Base-by-base conservation (phyloP, 2,113 vertebrate genomes). In the Cephalophus harveyi region DNA sequence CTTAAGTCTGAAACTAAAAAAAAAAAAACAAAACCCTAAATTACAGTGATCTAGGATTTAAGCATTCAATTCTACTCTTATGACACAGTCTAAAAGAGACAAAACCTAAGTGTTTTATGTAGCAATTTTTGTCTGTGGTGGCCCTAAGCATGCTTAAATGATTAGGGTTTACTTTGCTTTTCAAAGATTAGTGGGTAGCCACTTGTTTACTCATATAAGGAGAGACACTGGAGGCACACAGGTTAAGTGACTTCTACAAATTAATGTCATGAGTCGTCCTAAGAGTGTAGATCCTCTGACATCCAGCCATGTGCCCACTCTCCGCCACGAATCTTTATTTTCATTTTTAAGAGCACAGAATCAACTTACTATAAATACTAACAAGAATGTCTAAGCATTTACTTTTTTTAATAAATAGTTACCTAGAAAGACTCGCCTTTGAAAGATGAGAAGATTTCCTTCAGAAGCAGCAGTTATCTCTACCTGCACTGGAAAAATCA, bases 181-280 rank as follows among this genome's bases (percentile, higher is more conserved):
- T 95, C n/a, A 84, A 15, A 96, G n/a, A 94, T 96, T 87, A 98
- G 57, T 95, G 86, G 54, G 54, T 88, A 57, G 84, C 64, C 79
- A 92, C 43, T 16, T 79, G 92, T 88, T 83, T 57, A 92, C 28
- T 36, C 50, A 19, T n/a, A 74, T 30, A 97, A 90, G 57, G 89
- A 91, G 93, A 97, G 57, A 93, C 33, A 93, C 43, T 36, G 33
- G 48, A 96, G 16, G 33, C 36, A 91, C 8, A 97, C n/a, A 94
- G 28, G 62, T 67, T 97, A 97, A 97, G 59, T 92, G 82, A 93
- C 83, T 97, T 97, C 78, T 95, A 89, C 86, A 97, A 94, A 96
- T 33, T 93, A 59, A 86, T n/a, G 59, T 52, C 33, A 79, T 93
- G 60, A 97, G 54, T 98, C 95, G 97, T 67, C 60, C 5, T 33